Evolutionary conservation across 2,888 invertebrate genomes (phyloP).

Genomic region (Orthosia incerta): DNA sequence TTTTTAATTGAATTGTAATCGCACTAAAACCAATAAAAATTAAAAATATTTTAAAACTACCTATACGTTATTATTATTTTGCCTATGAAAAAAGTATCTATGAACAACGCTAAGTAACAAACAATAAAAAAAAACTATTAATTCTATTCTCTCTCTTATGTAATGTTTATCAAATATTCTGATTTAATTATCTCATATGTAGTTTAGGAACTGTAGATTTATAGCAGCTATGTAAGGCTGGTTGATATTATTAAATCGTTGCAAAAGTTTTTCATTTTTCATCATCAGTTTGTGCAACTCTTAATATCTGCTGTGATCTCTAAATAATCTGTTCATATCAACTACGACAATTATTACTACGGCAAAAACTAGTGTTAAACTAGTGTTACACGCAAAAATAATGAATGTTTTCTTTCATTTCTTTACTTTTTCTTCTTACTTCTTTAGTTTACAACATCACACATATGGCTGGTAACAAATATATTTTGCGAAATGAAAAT

Average conservation of each 20-base stretch:
- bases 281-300: not conserved
- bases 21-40: not conserved
- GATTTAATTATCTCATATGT: conserved; percentile 20
- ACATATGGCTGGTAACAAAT: not conserved
- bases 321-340: not conserved
- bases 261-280: not conserved
- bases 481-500: not conserved
- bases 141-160: conserved; percentile 19
- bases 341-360: not conserved
- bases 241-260: conserved; percentile 3
- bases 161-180: not conserved
- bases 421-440: too few relatives aligned
- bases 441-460: too few relatives aligned
- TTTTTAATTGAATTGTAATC: not conserved
- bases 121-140: not conserved
- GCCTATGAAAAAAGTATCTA: not conserved
- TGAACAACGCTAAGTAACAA: not conserved
- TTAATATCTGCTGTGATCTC: not conserved
- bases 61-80: not conserved
- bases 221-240: not conserved
- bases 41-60: not conserved
- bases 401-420: not conserved
- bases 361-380: too few relatives aligned
- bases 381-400: not conserved
- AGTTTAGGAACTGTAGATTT: conserved; percentile 48